Percentiles rank a stretch among this genome's conserved stretches.
These are phyloP conservation scores for Trichomalopsis sarcophagae DNA, from an alignment of 1,140 invertebrate species.

Conservation along the genomic window DNA sequence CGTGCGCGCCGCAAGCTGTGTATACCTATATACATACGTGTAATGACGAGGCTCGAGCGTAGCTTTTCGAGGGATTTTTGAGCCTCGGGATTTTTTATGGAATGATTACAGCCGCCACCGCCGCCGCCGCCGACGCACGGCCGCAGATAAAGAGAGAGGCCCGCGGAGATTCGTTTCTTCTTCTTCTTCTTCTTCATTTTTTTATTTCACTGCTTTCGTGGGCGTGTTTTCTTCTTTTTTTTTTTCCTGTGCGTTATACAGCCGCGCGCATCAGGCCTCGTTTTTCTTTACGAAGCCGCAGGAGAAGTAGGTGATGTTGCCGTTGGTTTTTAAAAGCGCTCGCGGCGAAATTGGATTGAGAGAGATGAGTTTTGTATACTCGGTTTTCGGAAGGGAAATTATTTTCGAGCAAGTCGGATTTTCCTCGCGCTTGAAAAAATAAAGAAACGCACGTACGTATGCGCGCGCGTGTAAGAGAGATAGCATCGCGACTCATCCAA, in stretches of 20 bases:
- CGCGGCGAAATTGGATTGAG: neutral
- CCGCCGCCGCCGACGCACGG: neutral
- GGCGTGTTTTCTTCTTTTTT: neutral
- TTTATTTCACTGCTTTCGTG: neutral
- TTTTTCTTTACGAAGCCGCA: neutral
- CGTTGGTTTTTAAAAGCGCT: neutral
- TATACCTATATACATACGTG: neutral
- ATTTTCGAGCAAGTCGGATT: too few species aligned
- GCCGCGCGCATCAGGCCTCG: neutral
- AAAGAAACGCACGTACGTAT: neutral
- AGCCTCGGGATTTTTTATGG: constrained; percentile 27
- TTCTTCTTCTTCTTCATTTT: too few species aligned
- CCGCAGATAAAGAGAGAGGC: neutral
- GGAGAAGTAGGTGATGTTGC: constrained; percentile 2
- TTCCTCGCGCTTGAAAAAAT: neutral
- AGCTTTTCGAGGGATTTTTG: constrained; percentile 30
- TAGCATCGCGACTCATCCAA: neutral
- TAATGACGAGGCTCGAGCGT: constrained; percentile 6
- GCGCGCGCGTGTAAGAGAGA: neutral
- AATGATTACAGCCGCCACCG: neutral
- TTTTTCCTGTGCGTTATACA: neutral
- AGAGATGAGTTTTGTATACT: too few species aligned
- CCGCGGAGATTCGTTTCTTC: neutral
- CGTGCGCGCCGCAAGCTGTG: neutral
- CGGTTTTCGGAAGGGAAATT: too few species aligned